Evolutionary conservation across 1,140 invertebrate genomes (phyloP).

Genomic region (Tetragonula clypearis): DNA sequence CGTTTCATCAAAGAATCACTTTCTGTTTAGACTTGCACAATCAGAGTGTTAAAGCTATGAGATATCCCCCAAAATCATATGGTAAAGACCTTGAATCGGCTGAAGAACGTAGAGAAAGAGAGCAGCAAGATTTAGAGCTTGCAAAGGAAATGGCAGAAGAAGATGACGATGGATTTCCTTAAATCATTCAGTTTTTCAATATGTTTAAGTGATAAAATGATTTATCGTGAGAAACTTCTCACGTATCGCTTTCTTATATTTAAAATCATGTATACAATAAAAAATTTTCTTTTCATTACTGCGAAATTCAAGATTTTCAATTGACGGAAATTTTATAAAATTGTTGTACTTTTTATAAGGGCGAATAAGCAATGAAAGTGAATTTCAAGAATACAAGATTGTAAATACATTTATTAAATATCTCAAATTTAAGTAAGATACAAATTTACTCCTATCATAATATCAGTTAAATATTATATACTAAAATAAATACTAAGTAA

Average conservation of each 20-base stretch:
- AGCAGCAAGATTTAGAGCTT: constrained; percentile 98
- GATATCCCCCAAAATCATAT: constrained; percentile 99
- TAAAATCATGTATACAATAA: neutral
- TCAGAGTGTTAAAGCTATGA: constrained; percentile 99
- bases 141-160: constrained; percentile 99
- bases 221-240: neutral
- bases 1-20: constrained; percentile 98
- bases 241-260: constrained; percentile 20
- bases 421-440: neutral
- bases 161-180: constrained; percentile 95
- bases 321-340: neutral
- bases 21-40: constrained; percentile 99
- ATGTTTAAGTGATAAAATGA: constrained; percentile 31
- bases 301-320: neutral
- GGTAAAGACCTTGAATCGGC: constrained; percentile 99
- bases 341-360: neutral
- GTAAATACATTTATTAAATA: constrained; percentile 24
- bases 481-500: neutral
- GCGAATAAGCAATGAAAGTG: neutral
- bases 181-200: constrained; percentile 59
- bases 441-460: neutral
- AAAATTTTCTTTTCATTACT: neutral
- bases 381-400: neutral
- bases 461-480: neutral
- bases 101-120: constrained; percentile 96